Conservation (phyloP, 2,888 invertebrate genomes). For the Kryphioiulus occultus region DNA sequence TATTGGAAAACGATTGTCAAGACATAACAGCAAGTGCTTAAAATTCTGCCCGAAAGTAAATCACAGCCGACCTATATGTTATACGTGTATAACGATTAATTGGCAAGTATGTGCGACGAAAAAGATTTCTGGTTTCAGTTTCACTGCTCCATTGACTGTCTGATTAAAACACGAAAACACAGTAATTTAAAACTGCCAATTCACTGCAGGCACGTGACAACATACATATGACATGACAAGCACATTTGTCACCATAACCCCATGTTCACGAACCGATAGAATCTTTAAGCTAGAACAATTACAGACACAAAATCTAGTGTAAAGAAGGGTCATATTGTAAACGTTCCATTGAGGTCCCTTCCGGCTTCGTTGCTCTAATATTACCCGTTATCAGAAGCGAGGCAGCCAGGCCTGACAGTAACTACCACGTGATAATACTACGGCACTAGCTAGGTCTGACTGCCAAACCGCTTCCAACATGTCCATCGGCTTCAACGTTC, state of each 20-base stretch:
- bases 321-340: conserved; percentile 38
- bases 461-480: neutral
- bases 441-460: neutral
- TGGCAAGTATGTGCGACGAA: neutral
- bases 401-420: neutral
- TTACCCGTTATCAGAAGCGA: neutral
- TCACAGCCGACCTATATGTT: neutral
- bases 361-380: neutral
- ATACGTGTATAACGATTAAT: neutral
- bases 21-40: neutral
- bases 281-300: conserved; percentile 43
- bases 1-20: conserved; percentile 3
- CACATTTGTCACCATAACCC: conserved; percentile 44
- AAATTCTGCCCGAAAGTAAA: neutral
- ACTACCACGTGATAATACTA: conserved; percentile 15
- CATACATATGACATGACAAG: conserved; percentile 47
- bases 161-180: conserved; percentile 45
- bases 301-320: conserved; percentile 36
- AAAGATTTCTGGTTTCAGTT: conserved; percentile 31
- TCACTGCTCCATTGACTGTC: conserved; percentile 33
- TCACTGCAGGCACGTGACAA: conserved; percentile 45
- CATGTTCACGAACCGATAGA: conserved; percentile 46
- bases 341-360: neutral
- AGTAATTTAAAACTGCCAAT: conserved; percentile 45
- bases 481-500: conserved; percentile 14